phyloP scores from a whole-genome alignment of 2,797 vertebrate species.

The Chaenodraco wilsoni region DNA sequence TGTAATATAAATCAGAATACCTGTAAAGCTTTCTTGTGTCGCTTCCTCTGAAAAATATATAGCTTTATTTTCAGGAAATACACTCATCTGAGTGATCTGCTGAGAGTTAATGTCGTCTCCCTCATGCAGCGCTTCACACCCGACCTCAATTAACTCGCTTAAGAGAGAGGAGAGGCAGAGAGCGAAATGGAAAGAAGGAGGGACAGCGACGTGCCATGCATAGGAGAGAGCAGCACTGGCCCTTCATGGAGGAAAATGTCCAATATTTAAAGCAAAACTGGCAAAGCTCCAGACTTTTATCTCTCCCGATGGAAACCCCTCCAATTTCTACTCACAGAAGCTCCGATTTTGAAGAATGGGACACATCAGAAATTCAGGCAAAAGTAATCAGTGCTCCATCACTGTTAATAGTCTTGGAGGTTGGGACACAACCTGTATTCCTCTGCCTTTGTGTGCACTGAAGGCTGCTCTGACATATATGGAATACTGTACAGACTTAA shows the following conservation, averaged over 20 bases:
- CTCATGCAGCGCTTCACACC: slow-evolving; percentile 45
- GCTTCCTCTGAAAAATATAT: slow-evolving; percentile 19
- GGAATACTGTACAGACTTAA: not conserved
- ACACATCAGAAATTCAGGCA: slow-evolving; percentile 20
- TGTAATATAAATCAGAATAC: slow-evolving; percentile 70
- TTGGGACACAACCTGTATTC: slow-evolving; percentile 9
- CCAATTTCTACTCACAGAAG: slow-evolving; percentile 27
- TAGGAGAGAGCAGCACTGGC: slow-evolving; percentile 30
- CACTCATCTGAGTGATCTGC: slow-evolving; percentile 51
- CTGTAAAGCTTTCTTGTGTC: slow-evolving; percentile 40
- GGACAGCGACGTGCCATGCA: slow-evolving; percentile 39
- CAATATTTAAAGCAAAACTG: slow-evolving; percentile 65
- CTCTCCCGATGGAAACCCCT: slow-evolving; percentile 38
- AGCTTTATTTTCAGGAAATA: slow-evolving; percentile 25
- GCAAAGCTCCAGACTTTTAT: slow-evolving; percentile 35
- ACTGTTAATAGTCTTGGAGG: slow-evolving; percentile 15
- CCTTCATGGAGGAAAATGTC: slow-evolving; percentile 51
- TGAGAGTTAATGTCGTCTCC: slow-evolving; percentile 50
- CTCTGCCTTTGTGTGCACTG: not conserved
- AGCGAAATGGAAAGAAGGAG: slow-evolving; percentile 39
- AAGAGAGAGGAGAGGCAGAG: slow-evolving; percentile 35
- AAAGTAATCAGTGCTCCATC: slow-evolving; percentile 18
- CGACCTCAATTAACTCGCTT: slow-evolving; percentile 68
- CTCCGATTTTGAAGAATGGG: slow-evolving; percentile 25
- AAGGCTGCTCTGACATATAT: not conserved